A percentile compares a stretch with the other conserved stretches of the same genome.
phyloP scores from a whole-genome alignment of 2,888 invertebrate genomes.

The Troilus luridus region DNA sequence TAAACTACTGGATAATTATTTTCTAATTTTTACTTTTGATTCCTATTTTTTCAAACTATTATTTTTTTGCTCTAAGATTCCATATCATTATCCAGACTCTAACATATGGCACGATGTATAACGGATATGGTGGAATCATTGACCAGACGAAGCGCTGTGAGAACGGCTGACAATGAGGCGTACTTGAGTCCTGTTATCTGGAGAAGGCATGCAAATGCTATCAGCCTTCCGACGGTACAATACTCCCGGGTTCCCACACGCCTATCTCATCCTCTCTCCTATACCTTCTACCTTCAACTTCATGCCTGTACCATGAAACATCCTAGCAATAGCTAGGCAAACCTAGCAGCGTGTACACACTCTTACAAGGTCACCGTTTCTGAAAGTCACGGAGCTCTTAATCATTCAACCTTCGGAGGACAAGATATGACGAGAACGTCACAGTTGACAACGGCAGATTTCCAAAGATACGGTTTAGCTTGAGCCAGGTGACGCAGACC shows the following conservation, averaged over 20 bases:
- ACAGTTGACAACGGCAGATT: background rate
- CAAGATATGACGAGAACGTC: background rate
- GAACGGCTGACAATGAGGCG: background rate
- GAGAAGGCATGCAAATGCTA: conserved; percentile 32
- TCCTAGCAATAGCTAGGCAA: background rate
- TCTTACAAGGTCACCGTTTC: background rate
- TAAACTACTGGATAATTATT: no score
- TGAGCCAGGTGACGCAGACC: background rate
- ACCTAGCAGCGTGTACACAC: background rate
- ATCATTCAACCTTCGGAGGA: background rate
- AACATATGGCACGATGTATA: conserved; percentile 1
- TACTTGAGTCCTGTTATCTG: conserved; percentile 23
- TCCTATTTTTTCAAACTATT: no score
- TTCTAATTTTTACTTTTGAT: no score
- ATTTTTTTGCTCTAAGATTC: background rate
- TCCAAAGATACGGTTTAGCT: background rate
- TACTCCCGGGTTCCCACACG: conserved; percentile 13
- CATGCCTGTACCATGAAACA: background rate
- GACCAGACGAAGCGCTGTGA: background rate
- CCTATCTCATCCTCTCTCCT: conserved; percentile 19
- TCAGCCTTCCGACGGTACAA: conserved; percentile 42
- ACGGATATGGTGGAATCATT: background rate
- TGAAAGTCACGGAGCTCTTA: background rate
- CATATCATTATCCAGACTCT: background rate
- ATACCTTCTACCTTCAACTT: background rate